These are phyloP conservation scores for Papilio helenus DNA, from an alignment of 1,140 invertebrate genomes.

Conservation along the genomic window DNA sequence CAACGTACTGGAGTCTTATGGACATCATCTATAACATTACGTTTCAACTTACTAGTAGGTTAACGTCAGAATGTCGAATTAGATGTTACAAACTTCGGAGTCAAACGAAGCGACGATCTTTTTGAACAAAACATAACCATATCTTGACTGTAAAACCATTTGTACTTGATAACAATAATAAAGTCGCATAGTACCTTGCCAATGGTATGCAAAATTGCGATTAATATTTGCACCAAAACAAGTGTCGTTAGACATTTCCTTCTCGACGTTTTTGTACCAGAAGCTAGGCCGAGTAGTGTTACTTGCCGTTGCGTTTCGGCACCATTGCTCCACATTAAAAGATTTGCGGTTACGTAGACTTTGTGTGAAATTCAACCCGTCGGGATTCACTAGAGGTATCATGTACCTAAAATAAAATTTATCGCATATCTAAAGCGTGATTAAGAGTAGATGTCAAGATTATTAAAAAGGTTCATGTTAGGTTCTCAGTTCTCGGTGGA, in stretches of 20 bases:
- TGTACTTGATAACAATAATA: too few relatives aligned
- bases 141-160: too few relatives aligned
- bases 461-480: too few relatives aligned
- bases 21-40: slow-evolving; percentile 60
- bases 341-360: slow-evolving; percentile 46
- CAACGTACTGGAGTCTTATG: slow-evolving; percentile 63
- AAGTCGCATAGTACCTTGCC: slow-evolving; percentile 62
- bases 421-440: not conserved
- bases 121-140: too few relatives aligned
- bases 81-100: too few relatives aligned
- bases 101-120: too few relatives aligned
- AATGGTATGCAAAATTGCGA: slow-evolving; percentile 76
- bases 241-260: slow-evolving; percentile 42
- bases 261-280: slow-evolving; percentile 74
- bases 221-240: slow-evolving; percentile 75
- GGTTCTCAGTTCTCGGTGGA: too few relatives aligned
- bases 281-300: slow-evolving; percentile 49
- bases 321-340: slow-evolving; percentile 55
- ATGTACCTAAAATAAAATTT: slow-evolving; percentile 59
- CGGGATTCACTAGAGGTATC: slow-evolving; percentile 71
- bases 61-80: too few relatives aligned
- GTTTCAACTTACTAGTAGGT: not conserved
- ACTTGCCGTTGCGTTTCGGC: slow-evolving; percentile 57
- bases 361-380: slow-evolving; percentile 67
- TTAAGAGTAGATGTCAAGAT: too few relatives aligned